phyloP scores from a whole-genome alignment of 2,797 vertebrate genomes.

The Gadopsis bispinosus region DNA sequence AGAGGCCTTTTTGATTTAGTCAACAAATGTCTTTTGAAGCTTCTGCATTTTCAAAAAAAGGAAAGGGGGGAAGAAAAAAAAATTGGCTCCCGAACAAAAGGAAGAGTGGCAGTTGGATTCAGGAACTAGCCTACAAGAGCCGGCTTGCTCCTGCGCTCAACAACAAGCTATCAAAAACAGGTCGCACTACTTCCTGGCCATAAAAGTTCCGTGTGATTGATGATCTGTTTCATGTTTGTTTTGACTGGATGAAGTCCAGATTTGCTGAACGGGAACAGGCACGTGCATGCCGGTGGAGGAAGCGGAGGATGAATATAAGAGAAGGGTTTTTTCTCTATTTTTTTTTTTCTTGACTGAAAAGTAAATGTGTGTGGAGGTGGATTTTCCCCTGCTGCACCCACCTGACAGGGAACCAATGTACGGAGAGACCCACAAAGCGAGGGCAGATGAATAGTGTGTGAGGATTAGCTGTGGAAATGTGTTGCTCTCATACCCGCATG shows the following conservation, averaged over 20 bases:
- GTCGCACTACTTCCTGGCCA: constrained; percentile 79
- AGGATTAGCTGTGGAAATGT: constrained; percentile 48
- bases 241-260: constrained; percentile 79
- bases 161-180: constrained; percentile 77
- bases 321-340: too few species aligned
- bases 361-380: constrained; percentile 55
- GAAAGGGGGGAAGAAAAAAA: constrained; percentile 27
- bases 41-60: constrained; percentile 25
- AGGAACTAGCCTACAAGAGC: constrained; percentile 79
- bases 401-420: constrained; percentile 49
- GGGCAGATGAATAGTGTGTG: constrained; percentile 21
- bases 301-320: constrained; percentile 50
- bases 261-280: constrained; percentile 69
- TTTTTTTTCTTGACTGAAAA: constrained; percentile 40
- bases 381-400: constrained; percentile 63
- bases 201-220: constrained; percentile 73
- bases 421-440: constrained; percentile 20
- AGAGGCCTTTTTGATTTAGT: constrained; percentile 45
- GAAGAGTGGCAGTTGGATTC: constrained; percentile 77
- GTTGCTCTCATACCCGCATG: constrained; percentile 57
- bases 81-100: constrained; percentile 69
- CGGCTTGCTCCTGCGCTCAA: constrained; percentile 68
- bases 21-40: constrained; percentile 70
- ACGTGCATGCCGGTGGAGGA: constrained; percentile 66
- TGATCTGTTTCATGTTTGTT: constrained; percentile 80